Evolutionary conservation across 2,113 vertebrate genomes (phyloP).

Genomic region (Fulmarus glacialis): DNA sequence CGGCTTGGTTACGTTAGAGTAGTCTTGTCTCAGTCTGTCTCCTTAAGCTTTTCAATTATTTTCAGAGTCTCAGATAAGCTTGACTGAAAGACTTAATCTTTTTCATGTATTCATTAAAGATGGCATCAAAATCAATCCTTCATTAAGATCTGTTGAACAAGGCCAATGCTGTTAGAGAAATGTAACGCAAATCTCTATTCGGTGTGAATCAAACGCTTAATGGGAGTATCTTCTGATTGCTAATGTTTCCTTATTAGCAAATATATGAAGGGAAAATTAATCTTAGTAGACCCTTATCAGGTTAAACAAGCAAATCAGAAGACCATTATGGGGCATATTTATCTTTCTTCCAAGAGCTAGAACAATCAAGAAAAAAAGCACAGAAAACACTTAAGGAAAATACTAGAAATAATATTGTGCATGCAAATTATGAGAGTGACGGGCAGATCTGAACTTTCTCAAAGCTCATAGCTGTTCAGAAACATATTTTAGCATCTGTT

Average conservation of each 20-base stretch:
- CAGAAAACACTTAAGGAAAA: not conserved
- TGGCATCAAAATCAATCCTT: constrained; percentile 30
- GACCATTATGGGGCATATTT: not conserved
- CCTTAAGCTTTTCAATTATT: constrained; percentile 32
- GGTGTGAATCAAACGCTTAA: not conserved
- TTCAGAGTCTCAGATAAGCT: constrained; percentile 21
- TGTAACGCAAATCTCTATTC: not conserved
- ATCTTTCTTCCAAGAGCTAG: not conserved
- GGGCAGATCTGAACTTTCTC: not conserved
- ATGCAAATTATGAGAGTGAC: not conserved
- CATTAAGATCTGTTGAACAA: constrained; percentile 13
- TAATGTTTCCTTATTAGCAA: constrained; percentile 11
- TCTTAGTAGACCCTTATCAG: not conserved
- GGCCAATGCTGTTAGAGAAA: not conserved
- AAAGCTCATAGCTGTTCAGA: not conserved
- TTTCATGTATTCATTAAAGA: constrained; percentile 8
- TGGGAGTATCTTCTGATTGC: not conserved
- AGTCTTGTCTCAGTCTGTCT: not conserved
- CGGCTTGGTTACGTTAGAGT: not conserved
- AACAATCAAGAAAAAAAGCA: not conserved
- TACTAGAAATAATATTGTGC: not conserved
- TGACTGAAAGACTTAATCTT: constrained; percentile 10
- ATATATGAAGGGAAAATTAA: not conserved
- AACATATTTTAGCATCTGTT: not conserved
- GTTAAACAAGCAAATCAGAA: constrained; percentile 28